Base-by-base conservation (phyloP, 2,797 vertebrate genomes). In the Chaetophractus vellerosus region DNA sequence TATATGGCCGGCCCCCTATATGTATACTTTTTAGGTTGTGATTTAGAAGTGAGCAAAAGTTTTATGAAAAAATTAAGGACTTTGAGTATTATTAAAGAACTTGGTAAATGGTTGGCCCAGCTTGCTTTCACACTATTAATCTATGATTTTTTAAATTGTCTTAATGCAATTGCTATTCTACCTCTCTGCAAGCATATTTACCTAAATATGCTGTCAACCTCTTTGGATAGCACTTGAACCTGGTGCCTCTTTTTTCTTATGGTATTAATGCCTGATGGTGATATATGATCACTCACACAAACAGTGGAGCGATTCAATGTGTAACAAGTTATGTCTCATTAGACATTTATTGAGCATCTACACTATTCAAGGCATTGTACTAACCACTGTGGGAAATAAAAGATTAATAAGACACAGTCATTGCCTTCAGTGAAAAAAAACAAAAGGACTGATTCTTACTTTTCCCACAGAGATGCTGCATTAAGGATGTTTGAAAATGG, bases 31-130 rank as follows among this genome's bases (percentile, higher is more conserved):
- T 76, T n/a, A 88, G 59, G 36, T 8, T 71, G 2, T 84, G 57
- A 75, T 57, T 94, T 94, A 45, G 78, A 81, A 82, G 52, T 78
- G 93, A 93, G 38, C 36, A 33, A 55, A 38, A 93, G 74, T n/a
- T 66, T 88, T 63, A 76, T 14, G 28, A 91, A 91, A 93, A 89
- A 48, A 59, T 52, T 57, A 61, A 92, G 48, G 24, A 89, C n/a
- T 86, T 68, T 72, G 36, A 71, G 50, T 75, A 68, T 84, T 87
- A 78, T 52, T 68, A 38, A 71, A 81, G 23, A 95, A 75, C 16
- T 69, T 91, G 19, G 48, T 89, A 80, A 72, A 10, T 23, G 8
- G 33, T 18, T 94, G 66, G 36, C 15, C 57, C 15, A 64, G 38
- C 23, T 88, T 68, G 33, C 26, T 93, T 92, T 91, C 79, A 75